Evolutionary conservation across 2,797 vertebrate genomes (phyloP).

Genomic region (Danio tinwini): DNA sequence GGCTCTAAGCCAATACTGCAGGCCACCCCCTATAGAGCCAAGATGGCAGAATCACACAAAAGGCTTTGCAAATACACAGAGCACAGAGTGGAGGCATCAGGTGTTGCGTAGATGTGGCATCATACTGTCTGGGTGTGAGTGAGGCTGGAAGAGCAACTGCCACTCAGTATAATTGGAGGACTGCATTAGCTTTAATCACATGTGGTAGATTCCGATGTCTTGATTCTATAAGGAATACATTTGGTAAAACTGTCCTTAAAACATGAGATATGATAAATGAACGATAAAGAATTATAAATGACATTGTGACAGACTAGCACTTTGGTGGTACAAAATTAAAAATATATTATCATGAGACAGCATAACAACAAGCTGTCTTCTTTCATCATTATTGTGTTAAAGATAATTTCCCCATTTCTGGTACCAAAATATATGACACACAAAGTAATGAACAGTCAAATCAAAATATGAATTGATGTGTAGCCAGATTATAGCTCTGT

Average conservation of each 20-base stretch:
- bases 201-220: conserved; percentile 30
- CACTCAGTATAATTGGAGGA: conserved; percentile 21
- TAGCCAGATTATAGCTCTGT: conserved; percentile 13
- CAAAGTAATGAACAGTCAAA: background rate
- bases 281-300: conserved; percentile 16
- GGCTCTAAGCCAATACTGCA: conserved; percentile 70
- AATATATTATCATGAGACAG: background rate
- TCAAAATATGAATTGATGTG: conserved; percentile 11
- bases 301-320: conserved; percentile 14
- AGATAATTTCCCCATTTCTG: background rate
- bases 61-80: conserved; percentile 42
- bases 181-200: conserved; percentile 31
- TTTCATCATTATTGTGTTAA: background rate
- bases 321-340: conserved; percentile 8
- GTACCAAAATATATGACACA: background rate
- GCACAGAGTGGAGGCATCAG: conserved; percentile 54
- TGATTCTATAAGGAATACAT: conserved; percentile 29
- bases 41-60: conserved; percentile 62
- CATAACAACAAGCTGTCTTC: background rate
- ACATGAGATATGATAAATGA: conserved; percentile 17
- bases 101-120: conserved; percentile 59
- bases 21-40: conserved; percentile 66
- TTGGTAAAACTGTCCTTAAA: conserved; percentile 26
- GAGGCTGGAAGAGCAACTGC: conserved; percentile 55
- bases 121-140: conserved; percentile 55